phyloP scores from a whole-genome alignment of 35 echinoderm and acorn worm species.

The Holothuria glaberrima region DNA sequence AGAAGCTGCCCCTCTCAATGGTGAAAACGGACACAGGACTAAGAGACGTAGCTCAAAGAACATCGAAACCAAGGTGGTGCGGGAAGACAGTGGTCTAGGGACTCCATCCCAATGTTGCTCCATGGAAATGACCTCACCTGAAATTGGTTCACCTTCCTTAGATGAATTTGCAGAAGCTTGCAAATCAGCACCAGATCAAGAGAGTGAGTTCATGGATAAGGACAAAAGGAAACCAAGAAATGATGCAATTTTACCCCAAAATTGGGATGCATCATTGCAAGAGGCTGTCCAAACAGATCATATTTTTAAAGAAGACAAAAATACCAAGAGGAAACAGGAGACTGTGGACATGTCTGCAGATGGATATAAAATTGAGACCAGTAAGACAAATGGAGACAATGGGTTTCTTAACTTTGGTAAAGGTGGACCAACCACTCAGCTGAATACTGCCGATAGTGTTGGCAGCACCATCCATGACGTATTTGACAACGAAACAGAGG shows the following conservation, averaged over 20 bases:
- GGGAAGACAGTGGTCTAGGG: slow-evolving; percentile 78
- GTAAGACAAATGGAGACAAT: neutral
- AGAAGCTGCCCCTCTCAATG: neutral
- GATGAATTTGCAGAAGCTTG: too few relatives aligned
- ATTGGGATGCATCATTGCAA: too few relatives aligned
- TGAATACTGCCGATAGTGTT: slow-evolving; percentile 65
- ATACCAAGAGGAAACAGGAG: slow-evolving; percentile 22
- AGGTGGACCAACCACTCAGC: slow-evolving; percentile 76
- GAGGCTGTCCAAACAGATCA: neutral
- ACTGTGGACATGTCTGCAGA: neutral
- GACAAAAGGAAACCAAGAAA: too few relatives aligned
- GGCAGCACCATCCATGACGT: slow-evolving; percentile 54
- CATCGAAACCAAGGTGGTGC: neutral
- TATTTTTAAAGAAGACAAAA: slow-evolving; percentile 54
- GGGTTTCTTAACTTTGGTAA: slow-evolving; percentile 78
- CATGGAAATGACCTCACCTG: slow-evolving; percentile 36
- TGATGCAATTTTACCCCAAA: too few relatives aligned
- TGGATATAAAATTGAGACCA: neutral
- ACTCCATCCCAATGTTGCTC: slow-evolving; percentile 72
- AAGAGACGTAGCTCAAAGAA: neutral
- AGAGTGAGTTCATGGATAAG: too few relatives aligned
- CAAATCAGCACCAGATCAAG: too few relatives aligned
- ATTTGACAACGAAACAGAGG: slow-evolving; percentile 43
- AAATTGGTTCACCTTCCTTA: neutral
- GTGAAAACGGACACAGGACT: too few relatives aligned